Base-by-base conservation (phyloP, 2,797 vertebrate species). In the Cynopterus sphinx region DNA sequence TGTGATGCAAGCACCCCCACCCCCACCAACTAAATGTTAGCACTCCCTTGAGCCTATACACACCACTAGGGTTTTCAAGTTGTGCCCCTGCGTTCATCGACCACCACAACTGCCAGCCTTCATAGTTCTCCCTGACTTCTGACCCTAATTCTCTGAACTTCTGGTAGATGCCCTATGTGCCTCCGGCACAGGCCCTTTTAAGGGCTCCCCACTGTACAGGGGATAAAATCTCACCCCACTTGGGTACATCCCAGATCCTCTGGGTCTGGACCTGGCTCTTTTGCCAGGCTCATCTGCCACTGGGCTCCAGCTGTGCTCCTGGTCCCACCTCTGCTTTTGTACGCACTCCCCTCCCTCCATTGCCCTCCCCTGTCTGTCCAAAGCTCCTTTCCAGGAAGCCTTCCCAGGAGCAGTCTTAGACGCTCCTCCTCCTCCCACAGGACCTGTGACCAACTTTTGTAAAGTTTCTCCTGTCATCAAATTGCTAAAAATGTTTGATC, bases 1-100 rank as follows among this genome's bases (percentile, higher is more conserved):
- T 61, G 1, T 0, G 3, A 55, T 4, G 6, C 46, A 22, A 6
- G 9, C n/a, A 43, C 63, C 51, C 21, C 59, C 9, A 5, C 36
- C 21, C 11, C 15, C 0, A 55, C 39, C 31, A 63, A n/a, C 59
- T 17, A 65, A 46, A 26, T 1, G n/a, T 5, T 2, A 22, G 55
- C 28, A n/a, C 21, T 31, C 63, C 89, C 39, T 57, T 65, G 31
- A 84, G 31, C 61, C 6, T 6, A 28, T 0, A 31, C 13, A 59
- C 36, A 16, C 28, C 0, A 2, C 4, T 57, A 31, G 39, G 39
- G 39, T 36, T 86, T 59, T 53, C 75, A 57, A 85, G 28, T 39
- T 73, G 59, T 70, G 82, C 46, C 67, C 24, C 3, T 0, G 24
- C 19, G 26, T 17, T 75, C 81, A 36, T 8, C 17, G 1, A 31